Evolutionary conservation across 2,797 vertebrate species (phyloP).

Genomic region (Lepus townsendii): DNA sequence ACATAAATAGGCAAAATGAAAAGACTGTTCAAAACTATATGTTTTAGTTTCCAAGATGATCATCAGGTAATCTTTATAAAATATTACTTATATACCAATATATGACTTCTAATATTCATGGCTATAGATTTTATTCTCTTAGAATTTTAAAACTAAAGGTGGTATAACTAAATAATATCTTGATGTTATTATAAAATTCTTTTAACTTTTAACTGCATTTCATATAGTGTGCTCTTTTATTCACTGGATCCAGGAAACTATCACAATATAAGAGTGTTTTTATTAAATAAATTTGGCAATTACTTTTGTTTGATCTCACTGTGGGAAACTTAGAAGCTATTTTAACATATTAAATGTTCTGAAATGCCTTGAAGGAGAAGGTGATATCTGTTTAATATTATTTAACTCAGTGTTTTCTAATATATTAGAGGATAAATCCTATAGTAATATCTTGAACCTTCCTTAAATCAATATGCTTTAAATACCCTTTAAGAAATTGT

Average conservation of each 20-base stretch:
- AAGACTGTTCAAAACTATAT: not conserved
- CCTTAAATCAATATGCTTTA: constrained; percentile 51
- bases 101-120: not conserved
- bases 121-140: not conserved
- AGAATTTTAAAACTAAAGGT: not conserved
- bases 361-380: not conserved
- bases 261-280: not conserved
- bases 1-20: not conserved
- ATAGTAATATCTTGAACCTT: not conserved
- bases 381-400: not conserved
- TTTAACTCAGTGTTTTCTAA: constrained; percentile 51
- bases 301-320: not conserved
- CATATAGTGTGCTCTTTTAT: not conserved
- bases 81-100: not conserved
- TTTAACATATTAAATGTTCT: not conserved
- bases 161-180: not conserved
- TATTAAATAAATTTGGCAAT: not conserved
- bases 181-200: not conserved
- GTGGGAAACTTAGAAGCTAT: not conserved
- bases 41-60: not conserved
- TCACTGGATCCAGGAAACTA: not conserved
- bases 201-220: not conserved
- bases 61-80: not conserved
- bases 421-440: not conserved
- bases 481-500: constrained; percentile 51